Conservation (phyloP, 2,113 vertebrate genomes). For the Benitochromis conjunctus region DNA sequence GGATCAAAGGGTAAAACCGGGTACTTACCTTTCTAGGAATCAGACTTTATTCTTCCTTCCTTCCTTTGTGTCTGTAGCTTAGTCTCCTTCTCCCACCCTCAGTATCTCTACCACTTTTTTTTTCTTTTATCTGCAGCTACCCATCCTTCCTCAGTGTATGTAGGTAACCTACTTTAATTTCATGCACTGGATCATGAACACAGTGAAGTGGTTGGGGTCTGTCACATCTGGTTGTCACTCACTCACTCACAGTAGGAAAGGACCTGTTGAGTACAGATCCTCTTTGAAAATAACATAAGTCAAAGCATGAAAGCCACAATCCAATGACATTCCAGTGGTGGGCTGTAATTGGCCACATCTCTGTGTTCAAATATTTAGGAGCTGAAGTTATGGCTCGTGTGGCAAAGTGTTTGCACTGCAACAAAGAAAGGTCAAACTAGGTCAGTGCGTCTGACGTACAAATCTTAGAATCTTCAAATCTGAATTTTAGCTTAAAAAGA, state of each 20-base stretch:
- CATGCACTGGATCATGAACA: slow-evolving; percentile 35
- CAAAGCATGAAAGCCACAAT: background rate
- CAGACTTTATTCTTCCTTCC: slow-evolving; percentile 4
- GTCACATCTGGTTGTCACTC: slow-evolving; percentile 42
- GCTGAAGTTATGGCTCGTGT: background rate
- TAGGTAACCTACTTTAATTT: slow-evolving; percentile 53
- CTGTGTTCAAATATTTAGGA: background rate
- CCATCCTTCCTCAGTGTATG: background rate
- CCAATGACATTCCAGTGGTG: background rate
- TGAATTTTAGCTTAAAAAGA: background rate
- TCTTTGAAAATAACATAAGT: background rate
- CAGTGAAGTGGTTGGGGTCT: slow-evolving; percentile 48
- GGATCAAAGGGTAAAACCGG: background rate
- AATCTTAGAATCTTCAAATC: background rate
- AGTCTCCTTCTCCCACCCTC: background rate
- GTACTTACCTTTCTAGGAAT: background rate
- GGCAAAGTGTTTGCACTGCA: background rate
- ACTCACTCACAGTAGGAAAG: background rate
- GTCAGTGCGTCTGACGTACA: background rate
- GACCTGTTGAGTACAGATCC: background rate
- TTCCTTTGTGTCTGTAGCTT: slow-evolving; percentile 4
- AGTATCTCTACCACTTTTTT: background rate
- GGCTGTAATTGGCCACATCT: background rate
- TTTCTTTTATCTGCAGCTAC: background rate
- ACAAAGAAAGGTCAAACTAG: background rate